Base-by-base conservation (phyloP, 2,797 vertebrate species). In the Malacoraja senta region DNA sequence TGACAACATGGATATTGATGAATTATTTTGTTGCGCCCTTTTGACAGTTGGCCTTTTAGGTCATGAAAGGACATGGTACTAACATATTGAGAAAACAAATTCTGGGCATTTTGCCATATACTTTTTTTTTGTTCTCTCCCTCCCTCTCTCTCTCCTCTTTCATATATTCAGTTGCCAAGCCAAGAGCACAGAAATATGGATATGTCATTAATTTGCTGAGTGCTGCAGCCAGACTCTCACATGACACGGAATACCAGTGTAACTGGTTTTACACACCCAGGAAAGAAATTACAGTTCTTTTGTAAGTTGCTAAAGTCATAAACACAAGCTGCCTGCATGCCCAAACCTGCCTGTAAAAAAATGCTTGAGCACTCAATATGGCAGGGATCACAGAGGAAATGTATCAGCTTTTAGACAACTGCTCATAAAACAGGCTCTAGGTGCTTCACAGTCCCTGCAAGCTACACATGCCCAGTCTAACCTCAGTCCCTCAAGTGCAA, bases 211-310 rank as follows among this genome's bases (percentile, higher is more conserved):
- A 93, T 94, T 94, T 94, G 93, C 94, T 92, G 93, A n/a, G 74
- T 58, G 86, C 94, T 93, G 94, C 93, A 15, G 91, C 86, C 94
- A 61, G 93, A 94, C 95, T 95, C 71, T 44, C n/a, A 94, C 0
- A 0, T 83, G 7, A 94, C 94, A 95, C 0, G 76, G 94, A 80
- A n/a, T 94, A 95, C 96, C 91, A 92, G 97, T 2, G 0, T 93
- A 97, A 97, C 97, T 94, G 96, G 97, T 97, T 97, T 94, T 95
- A 95, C 96, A 96, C 94, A n/a, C 96, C 96, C 95, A 95, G 94
- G 94, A 94, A 95, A 94, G 95, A 96, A 95, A 96, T 95, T 95
- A 96, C 94, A 96, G 96, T 95, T 96, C n/a, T 93, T 93, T 93
- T 94, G 93, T 94, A 94, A 95, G 94, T 93, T 94, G 93, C 93